Evolutionary conservation across 1,140 invertebrate species (phyloP).

Genomic region (Thaumetopoea pityocampa): DNA sequence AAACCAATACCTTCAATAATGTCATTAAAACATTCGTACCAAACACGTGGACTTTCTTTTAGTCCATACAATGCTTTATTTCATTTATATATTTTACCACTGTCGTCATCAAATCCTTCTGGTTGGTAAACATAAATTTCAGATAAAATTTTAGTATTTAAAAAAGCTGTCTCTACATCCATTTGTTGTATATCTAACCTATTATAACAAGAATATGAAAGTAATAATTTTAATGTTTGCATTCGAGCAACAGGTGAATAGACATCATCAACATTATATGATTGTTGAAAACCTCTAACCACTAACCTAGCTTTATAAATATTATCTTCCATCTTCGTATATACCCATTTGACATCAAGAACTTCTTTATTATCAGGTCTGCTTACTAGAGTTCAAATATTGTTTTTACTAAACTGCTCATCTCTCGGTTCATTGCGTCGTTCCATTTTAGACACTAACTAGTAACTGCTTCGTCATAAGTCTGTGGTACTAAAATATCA

Average conservation of each 20-base stretch:
- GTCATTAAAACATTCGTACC: conserved; percentile 28
- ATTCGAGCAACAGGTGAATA: conserved; percentile 43
- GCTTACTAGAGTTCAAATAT: conserved; percentile 41
- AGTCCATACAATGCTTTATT: conserved; percentile 30
- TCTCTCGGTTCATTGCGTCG: conserved; percentile 44
- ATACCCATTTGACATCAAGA: conserved; percentile 32
- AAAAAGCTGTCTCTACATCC: conserved; percentile 48
- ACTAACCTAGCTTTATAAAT: conserved; percentile 32
- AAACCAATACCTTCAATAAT: conserved; percentile 21
- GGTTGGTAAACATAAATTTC: conserved; percentile 36
- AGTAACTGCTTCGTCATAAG: conserved; percentile 28
- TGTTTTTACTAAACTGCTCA: conserved; percentile 37
- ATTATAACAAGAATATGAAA: conserved; percentile 35
- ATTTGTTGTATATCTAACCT: conserved; percentile 38
- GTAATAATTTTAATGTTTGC: conserved; percentile 33
- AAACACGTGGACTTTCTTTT: conserved; percentile 23
- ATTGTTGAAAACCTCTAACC: conserved; percentile 29
- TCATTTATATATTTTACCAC: conserved; percentile 28
- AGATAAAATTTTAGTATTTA: conserved; percentile 47
- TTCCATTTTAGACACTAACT: conserved; percentile 31
- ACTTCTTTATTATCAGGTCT: conserved; percentile 26
- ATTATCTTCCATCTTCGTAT: conserved; percentile 36
- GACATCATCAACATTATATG: conserved; percentile 29
- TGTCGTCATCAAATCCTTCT: conserved; percentile 17
- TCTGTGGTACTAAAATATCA: conserved; percentile 20